Evolutionary conservation across 2,888 invertebrate genomes (phyloP), one percentile per base, ranked within the genome.

Genomic region (Scaptomyza caliginosa): DNA sequence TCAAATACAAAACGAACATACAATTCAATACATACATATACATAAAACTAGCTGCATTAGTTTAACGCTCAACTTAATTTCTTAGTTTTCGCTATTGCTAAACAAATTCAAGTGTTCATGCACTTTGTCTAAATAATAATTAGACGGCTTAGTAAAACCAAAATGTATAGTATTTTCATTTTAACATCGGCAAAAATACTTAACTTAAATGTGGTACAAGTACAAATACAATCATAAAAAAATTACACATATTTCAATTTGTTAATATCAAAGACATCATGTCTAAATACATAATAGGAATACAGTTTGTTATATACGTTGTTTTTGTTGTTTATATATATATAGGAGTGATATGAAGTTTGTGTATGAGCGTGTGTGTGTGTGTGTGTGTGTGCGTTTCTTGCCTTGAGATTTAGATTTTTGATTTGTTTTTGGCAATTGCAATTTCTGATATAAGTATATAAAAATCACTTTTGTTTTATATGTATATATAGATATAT

Each of bases 261-360:
- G 66, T 60, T 83, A 70, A 77, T 81, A 73, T 64, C 67, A 50
- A 48, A 24, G 56, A 71, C 40, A 36, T 36, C 57, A 45, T 56
- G 63, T 80, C 65, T 80, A 67, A 74, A 68, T 74, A 74, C 40
- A 74, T 78, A 80, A 75, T 81, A 81, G 81, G 81, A 81, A 81
- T 81, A 86, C 86, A 86, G 77, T 84, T 80, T 59, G 62, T 82
- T 49, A 63, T 58, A 59, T 42, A 55, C 63, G 48, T 71, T 69
- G 48, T 16, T 40, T 40, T 6, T 28, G 11, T 19, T 38, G 4
- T 39, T 5, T 39, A 5, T 21, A 43, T 58, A 43, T 74, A 58
- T 55, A 24, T 77, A 85, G 83, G 83, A 82, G 66, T 81, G 77
- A 81, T 81, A 81, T 86, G 81, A 85, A 74, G 66, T 55, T 32